Conservation (phyloP, 2,888 invertebrate genomes). For the Caenorhabditis sp. region DNA sequence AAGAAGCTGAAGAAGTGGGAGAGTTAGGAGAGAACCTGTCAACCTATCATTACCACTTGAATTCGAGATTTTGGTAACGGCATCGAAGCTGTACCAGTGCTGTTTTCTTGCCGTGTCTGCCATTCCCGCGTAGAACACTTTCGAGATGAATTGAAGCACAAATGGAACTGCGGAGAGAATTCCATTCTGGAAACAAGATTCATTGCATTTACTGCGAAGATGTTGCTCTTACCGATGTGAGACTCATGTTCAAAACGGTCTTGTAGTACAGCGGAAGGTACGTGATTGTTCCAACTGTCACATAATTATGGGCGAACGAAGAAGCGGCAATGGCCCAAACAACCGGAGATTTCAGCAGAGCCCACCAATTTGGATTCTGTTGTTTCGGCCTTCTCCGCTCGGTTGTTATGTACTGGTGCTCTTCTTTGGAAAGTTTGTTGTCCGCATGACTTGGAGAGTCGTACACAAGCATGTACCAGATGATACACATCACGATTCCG, state of each 20-base stretch:
- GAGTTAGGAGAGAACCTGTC: too few relatives aligned
- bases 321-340: slow-evolving; percentile 80
- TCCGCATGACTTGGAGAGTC: slow-evolving; percentile 74
- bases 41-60: slow-evolving; percentile 74
- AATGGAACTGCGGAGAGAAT: slow-evolving; percentile 82
- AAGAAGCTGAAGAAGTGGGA: slow-evolving; percentile 74
- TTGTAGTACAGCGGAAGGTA: slow-evolving; percentile 82
- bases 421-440: slow-evolving; percentile 67
- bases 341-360: slow-evolving; percentile 74
- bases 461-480: slow-evolving; percentile 75
- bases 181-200: slow-evolving; percentile 76
- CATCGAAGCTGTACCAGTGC: slow-evolving; percentile 65
- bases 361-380: slow-evolving; percentile 71
- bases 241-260: slow-evolving; percentile 79
- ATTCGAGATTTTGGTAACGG: slow-evolving; percentile 79
- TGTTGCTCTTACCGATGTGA: slow-evolving; percentile 71
- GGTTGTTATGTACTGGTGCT: slow-evolving; percentile 69
- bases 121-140: slow-evolving; percentile 77
- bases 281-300: slow-evolving; percentile 81
- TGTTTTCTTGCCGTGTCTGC: slow-evolving; percentile 75
- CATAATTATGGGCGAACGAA: slow-evolving; percentile 82
- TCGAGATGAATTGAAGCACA: slow-evolving; percentile 79
- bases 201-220: neutral
- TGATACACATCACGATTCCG: slow-evolving; percentile 75
- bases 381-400: slow-evolving; percentile 19